Evolutionary conservation across 92 coral and sea anemone species (phyloP), one percentile per base, ranked within the genome.

Genomic region (Epizoanthus scotinus): DNA sequence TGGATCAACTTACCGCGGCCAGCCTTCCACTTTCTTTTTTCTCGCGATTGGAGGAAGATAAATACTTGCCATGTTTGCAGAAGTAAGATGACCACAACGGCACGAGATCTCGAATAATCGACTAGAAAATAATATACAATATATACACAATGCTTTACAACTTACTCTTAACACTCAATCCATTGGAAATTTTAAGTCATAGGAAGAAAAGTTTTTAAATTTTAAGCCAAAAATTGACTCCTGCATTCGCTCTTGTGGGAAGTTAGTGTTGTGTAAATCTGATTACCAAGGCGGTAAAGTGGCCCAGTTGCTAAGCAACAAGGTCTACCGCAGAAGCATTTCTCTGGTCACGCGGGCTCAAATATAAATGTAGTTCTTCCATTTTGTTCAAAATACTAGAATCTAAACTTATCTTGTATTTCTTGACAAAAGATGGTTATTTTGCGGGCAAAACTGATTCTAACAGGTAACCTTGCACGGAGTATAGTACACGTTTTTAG

Each of bases 41-140:
- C 98, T 90, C 42, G 95, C 95, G 63, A 95, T 93, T 14, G 98
- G 98, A 67, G 98, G 98, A 34, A 95, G 78, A 91, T 95, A 95
- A 50, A 95, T 93, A 69, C 91, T 94, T 25, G 95, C 93, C 98
- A 95, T 95, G 70, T 62, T 53, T 10, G 67, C 78, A 44, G 57
- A 19, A 7, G 55, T 49, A 31, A 20, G 10, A 24, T 49, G 47
- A 67, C 34, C 28, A 21, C n/a, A n/a, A n/a, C n/a, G n/a, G n/a
- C n/a, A n/a, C 59, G 24, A 38, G 40, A 52, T 69, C 19, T 44
- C 52, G 12, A 44, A 8, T 8, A 44, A 71, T 71, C 58, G 50
- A 72, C 6, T 14, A 4, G 38, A 61, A 38, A 13, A 53, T 40
- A 31, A 44, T 44, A 19, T 20, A 8, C 28, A n/a, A 29, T 58